Evolutionary conservation across 2,113 vertebrate genomes (phyloP).

Genomic region (Dicaeum eximium): DNA sequence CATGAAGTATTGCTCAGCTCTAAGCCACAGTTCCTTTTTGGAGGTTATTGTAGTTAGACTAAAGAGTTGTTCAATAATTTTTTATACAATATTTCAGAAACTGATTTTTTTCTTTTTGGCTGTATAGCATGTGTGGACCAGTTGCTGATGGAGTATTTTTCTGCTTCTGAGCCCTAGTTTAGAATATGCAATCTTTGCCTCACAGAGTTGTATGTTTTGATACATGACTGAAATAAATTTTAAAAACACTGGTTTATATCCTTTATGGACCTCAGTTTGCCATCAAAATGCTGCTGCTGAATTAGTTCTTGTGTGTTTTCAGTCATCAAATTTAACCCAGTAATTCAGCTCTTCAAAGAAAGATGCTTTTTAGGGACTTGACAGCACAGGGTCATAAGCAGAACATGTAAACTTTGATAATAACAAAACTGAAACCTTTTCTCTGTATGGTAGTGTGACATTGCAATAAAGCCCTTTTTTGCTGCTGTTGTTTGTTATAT

Average conservation of each 20-base stretch:
- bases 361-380: not conserved
- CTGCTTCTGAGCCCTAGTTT: conserved; percentile 42
- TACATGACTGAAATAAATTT: conserved; percentile 24
- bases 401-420: conserved; percentile 2
- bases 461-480: not conserved
- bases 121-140: not conserved
- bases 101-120: not conserved
- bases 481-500: not conserved
- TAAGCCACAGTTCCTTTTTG: not conserved
- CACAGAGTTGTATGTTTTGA: not conserved
- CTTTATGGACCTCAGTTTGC: conserved; percentile 10
- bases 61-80: not conserved
- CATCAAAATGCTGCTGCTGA: conserved; percentile 31
- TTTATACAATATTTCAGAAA: conserved; percentile 18
- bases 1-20: not conserved
- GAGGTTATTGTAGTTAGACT: not conserved
- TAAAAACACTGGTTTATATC: not conserved
- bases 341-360: not conserved
- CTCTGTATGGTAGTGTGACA: not conserved
- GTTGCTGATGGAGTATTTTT: conserved; percentile 18
- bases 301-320: not conserved
- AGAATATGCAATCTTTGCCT: not conserved
- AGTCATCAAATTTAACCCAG: not conserved
- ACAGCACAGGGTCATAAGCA: not conserved
- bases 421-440: not conserved